phyloP scores from a whole-genome alignment of 2,797 vertebrate species.

The Clarias laeviceps region DNA sequence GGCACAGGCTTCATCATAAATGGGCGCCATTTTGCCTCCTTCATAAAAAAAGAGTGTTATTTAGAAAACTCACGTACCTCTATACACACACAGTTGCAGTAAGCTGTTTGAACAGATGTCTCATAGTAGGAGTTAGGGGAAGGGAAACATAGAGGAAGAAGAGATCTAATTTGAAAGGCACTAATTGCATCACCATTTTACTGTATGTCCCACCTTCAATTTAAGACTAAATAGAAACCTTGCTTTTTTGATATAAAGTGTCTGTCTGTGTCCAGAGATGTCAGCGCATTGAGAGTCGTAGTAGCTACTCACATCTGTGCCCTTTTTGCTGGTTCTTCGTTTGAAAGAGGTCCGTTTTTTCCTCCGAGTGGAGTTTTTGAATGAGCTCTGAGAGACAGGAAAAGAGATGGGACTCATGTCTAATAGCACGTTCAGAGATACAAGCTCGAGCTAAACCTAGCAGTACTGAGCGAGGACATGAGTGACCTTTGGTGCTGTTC shows the following conservation, averaged over 20 bases:
- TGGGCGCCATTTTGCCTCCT: slow-evolving; percentile 95
- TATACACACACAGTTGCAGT: slow-evolving; percentile 35
- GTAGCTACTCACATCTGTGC: slow-evolving; percentile 85
- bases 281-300: slow-evolving; percentile 29
- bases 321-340: slow-evolving; percentile 95
- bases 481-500: slow-evolving; percentile 59
- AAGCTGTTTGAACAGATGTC: slow-evolving; percentile 46
- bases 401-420: slow-evolving; percentile 50
- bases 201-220: slow-evolving; percentile 12
- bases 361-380: slow-evolving; percentile 92
- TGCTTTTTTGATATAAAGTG: background rate
- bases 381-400: slow-evolving; percentile 82
- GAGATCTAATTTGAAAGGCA: slow-evolving; percentile 27
- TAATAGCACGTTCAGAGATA: slow-evolving; percentile 36
- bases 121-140: slow-evolving; percentile 58
- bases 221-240: background rate
- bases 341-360: slow-evolving; percentile 99
- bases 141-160: slow-evolving; percentile 43
- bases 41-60: slow-evolving; percentile 28
- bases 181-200: slow-evolving; percentile 32
- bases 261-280: slow-evolving; percentile 5
- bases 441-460: slow-evolving; percentile 46
- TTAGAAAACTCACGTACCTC: slow-evolving; percentile 17
- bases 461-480: slow-evolving; percentile 33
- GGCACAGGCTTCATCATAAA: slow-evolving; percentile 96